Base-by-base conservation (phyloP, 2,113 vertebrate species). In the Tenrec ecaudatus region DNA sequence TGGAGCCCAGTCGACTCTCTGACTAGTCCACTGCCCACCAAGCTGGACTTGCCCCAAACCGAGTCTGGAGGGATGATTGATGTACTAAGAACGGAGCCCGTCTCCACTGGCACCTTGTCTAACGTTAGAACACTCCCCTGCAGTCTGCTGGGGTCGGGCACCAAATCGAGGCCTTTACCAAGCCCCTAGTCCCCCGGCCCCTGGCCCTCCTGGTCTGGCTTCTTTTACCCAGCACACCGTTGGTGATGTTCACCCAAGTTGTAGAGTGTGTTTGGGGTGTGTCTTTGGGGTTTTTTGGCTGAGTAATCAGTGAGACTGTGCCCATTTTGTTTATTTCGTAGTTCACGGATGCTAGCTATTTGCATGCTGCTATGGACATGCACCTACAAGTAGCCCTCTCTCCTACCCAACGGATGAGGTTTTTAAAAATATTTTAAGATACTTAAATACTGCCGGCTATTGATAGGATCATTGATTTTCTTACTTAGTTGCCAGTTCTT, bases 11-110 rank as follows among this genome's bases (percentile, higher is more conserved):
- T 53, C 68, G 43, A 76, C 75, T 87, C 66, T 27, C 83, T 76
- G 36, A 38, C 43, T n/a, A 57, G n/a, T n/a, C 53, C 23, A 16
- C 27, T 76, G 69, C 71, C 40, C 31, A 66, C 82, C 25, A 68
- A 40, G 53, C 53, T 91, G 33, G 53, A 90, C 36, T 81, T n/a
- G 40, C 16, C 8, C 6, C 27, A 36, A 68, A 90, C 15, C 88
- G 14, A 3, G 77, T 94, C 78, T 78, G 58, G 33, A 58, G 29
- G 38, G 79, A 2, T 36, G 66, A 71, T 88, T 88, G 90, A 93
- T 2, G 33, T 82, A 22, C 71, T 71, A 82, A 71, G 40, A 91
- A 84, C 82, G 38, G 38, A 88, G 88, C 60, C 29, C n/a, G 38
- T 73, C 71, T 79, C 38, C 82, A 91, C 15, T 68, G 22, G 85